Percentiles rank a stretch among this genome's conserved stretches.
Evolutionary conservation across 2,888 invertebrate species (phyloP).

Genomic region (Ametastegia equiseti): DNA sequence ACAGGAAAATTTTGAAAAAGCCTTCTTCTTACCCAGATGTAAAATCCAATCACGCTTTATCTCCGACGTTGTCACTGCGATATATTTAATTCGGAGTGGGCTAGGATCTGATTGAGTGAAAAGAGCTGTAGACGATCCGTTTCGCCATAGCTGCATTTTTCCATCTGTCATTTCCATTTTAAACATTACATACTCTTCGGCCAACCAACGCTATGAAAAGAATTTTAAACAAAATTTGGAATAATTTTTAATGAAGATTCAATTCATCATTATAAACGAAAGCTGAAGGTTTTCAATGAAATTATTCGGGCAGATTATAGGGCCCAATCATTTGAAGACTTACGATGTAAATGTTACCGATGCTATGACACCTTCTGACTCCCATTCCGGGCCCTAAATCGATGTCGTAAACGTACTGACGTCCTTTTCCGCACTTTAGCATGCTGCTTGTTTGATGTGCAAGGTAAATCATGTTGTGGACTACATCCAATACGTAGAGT

Average conservation of each 20-base stretch:
- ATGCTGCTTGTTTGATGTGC: slow-evolving; percentile 53
- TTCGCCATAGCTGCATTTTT: slow-evolving; percentile 49
- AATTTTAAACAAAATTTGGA: neutral
- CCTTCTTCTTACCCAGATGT: slow-evolving; percentile 8
- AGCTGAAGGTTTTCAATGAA: neutral
- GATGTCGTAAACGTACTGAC: slow-evolving; percentile 50
- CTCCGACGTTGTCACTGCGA: slow-evolving; percentile 48
- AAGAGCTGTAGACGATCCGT: slow-evolving; percentile 48
- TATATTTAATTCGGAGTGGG: slow-evolving; percentile 50
- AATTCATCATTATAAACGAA: neutral
- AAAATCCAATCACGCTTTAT: slow-evolving; percentile 52
- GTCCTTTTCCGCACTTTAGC: slow-evolving; percentile 55
- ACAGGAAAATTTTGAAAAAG: too few species aligned
- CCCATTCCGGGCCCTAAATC: slow-evolving; percentile 53
- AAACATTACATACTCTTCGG: slow-evolving; percentile 53
- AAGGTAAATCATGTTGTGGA: slow-evolving; percentile 49
- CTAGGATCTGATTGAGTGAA: slow-evolving; percentile 50
- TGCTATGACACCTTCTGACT: slow-evolving; percentile 51
- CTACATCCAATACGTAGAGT: slow-evolving; percentile 56
- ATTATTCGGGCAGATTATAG: neutral
- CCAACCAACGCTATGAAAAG: slow-evolving; percentile 52
- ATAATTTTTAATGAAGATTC: neutral
- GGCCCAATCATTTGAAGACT: slow-evolving; percentile 15
- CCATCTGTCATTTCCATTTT: slow-evolving; percentile 50
- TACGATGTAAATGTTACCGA: slow-evolving; percentile 55